These are phyloP conservation scores for Terrapene triunguis DNA, from an alignment of 2,113 vertebrate genomes.

Conservation along the genomic window DNA sequence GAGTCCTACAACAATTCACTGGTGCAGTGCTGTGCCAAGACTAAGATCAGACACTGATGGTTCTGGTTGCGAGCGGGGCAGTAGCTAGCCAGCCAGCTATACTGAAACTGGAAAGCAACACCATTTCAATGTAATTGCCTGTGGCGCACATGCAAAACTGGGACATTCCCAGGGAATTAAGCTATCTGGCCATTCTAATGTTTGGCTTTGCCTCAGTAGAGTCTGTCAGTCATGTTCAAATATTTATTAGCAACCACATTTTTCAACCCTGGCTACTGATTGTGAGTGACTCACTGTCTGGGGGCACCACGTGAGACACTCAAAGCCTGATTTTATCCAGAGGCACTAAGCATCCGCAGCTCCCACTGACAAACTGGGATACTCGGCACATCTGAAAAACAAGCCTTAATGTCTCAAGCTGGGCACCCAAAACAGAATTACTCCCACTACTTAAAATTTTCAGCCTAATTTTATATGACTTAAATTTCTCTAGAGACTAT, in stretches of 20 bases:
- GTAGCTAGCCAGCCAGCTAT: not conserved
- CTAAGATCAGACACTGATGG: not conserved
- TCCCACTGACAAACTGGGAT: not conserved
- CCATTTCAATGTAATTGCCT: not conserved
- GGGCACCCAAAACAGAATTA: not conserved
- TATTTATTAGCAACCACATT: not conserved
- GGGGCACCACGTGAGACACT: not conserved
- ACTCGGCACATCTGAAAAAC: not conserved
- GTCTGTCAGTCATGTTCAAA: not conserved
- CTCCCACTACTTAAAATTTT: not conserved
- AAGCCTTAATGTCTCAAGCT: not conserved
- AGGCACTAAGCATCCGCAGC: not conserved
- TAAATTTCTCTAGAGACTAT: not conserved
- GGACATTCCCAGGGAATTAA: not conserved
- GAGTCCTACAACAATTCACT: not conserved
- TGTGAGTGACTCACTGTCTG: not conserved
- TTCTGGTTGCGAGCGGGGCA: not conserved
- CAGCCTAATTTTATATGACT: not conserved
- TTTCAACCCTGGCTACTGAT: not conserved
- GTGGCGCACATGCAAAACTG: not conserved
- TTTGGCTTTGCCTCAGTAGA: not conserved
- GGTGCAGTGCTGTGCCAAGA: not conserved
- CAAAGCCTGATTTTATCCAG: not conserved
- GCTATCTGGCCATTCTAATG: not conserved
- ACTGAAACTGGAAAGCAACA: not conserved